Percentiles rank a stretch among this genome's conserved stretches.
These are phyloP conservation scores for Alectoris magna DNA, from an alignment of 2,797 vertebrate species.

Conservation along the genomic window DNA sequence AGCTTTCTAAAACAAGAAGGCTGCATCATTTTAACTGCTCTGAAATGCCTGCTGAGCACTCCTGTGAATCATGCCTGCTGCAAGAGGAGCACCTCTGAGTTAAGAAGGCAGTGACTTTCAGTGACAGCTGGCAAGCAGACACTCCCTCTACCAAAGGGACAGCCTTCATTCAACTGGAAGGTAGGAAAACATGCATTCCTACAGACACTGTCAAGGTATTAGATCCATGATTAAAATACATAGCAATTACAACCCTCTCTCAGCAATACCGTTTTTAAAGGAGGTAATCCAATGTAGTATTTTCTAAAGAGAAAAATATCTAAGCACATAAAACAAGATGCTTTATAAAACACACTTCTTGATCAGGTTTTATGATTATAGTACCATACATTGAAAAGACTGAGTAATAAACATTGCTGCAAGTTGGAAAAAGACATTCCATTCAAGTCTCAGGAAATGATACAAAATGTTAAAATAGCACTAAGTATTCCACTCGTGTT, in stretches of 20 bases:
- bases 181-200: constrained; percentile 73
- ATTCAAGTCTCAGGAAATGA: constrained; percentile 10
- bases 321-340: neutral
- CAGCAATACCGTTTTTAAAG: neutral
- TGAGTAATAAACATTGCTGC: neutral
- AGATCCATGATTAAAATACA: neutral
- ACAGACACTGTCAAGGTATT: neutral
- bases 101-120: constrained; percentile 57
- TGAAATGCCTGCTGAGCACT: constrained; percentile 41
- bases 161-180: constrained; percentile 72
- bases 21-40: constrained; percentile 17
- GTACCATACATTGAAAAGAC: constrained; percentile 8
- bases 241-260: neutral
- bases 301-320: constrained; percentile 9
- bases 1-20: constrained; percentile 46
- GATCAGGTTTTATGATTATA: constrained; percentile 32
- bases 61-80: constrained; percentile 47
- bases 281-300: neutral
- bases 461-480: constrained; percentile 34
- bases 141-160: constrained; percentile 59
- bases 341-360: neutral
- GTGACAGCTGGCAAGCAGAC: constrained; percentile 71
- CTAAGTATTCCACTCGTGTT: neutral
- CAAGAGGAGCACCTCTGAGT: constrained; percentile 54
- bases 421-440: constrained; percentile 38